Percentiles rank a stretch among this genome's conserved stretches.
These are phyloP conservation scores for Penelope pileata DNA, from an alignment of 2,113 vertebrate genomes.

Conservation along the genomic window DNA sequence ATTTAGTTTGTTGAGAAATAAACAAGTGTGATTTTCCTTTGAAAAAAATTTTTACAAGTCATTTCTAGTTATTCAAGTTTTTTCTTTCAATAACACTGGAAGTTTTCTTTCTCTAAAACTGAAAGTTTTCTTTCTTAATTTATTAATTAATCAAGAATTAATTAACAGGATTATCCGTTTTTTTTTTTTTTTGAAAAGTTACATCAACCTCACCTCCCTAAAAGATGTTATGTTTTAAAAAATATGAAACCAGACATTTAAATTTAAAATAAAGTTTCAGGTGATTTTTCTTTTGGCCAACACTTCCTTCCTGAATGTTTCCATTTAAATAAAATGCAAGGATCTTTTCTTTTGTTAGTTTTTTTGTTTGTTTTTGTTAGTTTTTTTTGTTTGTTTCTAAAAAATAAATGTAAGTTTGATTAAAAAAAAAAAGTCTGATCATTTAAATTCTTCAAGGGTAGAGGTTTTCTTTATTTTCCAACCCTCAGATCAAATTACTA, in stretches of 20 bases:
- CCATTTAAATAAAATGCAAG: not conserved
- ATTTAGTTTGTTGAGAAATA: not conserved
- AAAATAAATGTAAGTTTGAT: not conserved
- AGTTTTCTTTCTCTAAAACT: not conserved
- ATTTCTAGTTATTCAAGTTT: not conserved
- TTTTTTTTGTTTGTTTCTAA: not conserved
- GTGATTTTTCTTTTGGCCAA: not conserved
- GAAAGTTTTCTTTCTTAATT: not conserved
- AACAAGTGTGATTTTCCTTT: not conserved
- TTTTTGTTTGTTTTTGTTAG: not conserved
- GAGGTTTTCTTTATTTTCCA: not conserved
- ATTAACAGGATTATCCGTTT: not conserved
- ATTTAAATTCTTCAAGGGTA: not conserved
- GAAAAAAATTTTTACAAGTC: not conserved
- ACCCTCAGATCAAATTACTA: not conserved
- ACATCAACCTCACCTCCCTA: not conserved
- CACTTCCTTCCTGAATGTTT: not conserved
- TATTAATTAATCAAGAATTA: not conserved
- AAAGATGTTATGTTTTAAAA: not conserved
- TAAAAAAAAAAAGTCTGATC: not conserved
- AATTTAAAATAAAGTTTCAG: not conserved
- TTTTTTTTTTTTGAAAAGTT: not conserved
- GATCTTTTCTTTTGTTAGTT: not conserved
- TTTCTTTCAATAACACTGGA: not conserved
- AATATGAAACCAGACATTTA: not conserved